Base-by-base conservation (phyloP, 2,113 vertebrate genomes). In the Bufo gargarizans region DNA sequence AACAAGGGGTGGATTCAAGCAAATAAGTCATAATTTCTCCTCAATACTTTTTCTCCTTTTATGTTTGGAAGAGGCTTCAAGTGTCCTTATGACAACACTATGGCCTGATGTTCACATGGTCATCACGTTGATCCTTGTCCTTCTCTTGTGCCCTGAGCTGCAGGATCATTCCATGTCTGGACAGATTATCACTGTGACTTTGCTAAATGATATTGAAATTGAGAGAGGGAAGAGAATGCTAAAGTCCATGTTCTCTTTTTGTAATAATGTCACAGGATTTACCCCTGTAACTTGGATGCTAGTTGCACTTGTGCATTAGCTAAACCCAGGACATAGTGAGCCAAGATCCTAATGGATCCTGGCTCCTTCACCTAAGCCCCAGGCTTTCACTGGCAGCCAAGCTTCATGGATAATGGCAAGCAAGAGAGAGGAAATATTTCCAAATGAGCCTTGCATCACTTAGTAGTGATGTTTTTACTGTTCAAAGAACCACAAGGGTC, bases 341-440 rank as follows among this genome's bases (percentile, higher is more conserved):
- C 77, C 77, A 78, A 78, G 50, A 78, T 13, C 19, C 50, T 53
- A 78, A 78, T 78, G 77, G 77, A 22, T 78, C 19, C 20, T 55
- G 49, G 77, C 77, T 56, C 50, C 20, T 14, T 55, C 12, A 78
- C 50, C 77, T 14, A 4, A 56, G 49, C 50, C 77, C 20, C 50
- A 55, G 77, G 77, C 77, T 56, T 47, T 9, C 13, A 50, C 19
- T 3, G 17, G 7, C 47, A 16, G 69, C 69, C 72, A 76, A 76
- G 72, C 50, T 49, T 17, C 45, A 20, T 45, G 72, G 45, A 50
- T 76, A 49, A 76, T 76, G 67, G 72, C 72, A 49, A 14, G 72
- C 45, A 76, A 76, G 45, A 9, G 72, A 76, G 8, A 20, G 71
- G 2, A 9, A 76, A 50, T 0, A 45, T 72, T 72, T 76, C 72